Percentiles rank a stretch among this genome's conserved stretches.
Evolutionary conservation across 2,113 vertebrate species (phyloP).

Genomic region (Rhynchomys soricoides): DNA sequence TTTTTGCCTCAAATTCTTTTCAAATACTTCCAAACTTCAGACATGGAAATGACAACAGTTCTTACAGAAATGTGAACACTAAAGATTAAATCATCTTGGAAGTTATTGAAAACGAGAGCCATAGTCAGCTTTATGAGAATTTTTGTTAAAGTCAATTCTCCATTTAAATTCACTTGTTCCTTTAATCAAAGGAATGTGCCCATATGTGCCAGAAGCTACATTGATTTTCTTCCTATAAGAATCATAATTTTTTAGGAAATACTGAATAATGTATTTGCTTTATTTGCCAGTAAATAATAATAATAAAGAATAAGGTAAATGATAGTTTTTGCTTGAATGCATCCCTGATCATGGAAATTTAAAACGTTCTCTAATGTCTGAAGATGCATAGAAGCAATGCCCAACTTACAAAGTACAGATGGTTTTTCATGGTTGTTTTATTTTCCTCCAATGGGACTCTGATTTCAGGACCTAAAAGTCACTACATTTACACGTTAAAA

Average conservation of each 20-base stretch:
- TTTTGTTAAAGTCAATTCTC: not conserved
- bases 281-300: constrained; percentile 10
- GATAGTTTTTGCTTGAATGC: not conserved
- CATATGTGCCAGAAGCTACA: not conserved
- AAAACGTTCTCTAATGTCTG: constrained; percentile 35
- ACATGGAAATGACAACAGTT: not conserved
- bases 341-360: not conserved
- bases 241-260: constrained; percentile 25
- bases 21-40: constrained; percentile 35
- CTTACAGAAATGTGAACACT: not conserved
- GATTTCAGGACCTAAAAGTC: constrained; percentile 63
- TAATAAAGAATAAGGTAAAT: not conserved
- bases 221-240: not conserved
- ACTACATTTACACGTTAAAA: constrained; percentile 49
- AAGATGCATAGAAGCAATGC: constrained; percentile 34
- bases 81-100: constrained; percentile 38
- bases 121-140: not conserved
- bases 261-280: constrained; percentile 36
- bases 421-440: constrained; percentile 16
- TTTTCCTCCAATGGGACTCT: constrained; percentile 45
- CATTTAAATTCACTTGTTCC: constrained; percentile 29
- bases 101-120: constrained; percentile 36
- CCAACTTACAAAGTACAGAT: constrained; percentile 49
- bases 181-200: not conserved
- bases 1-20: constrained; percentile 23